Base-by-base conservation (phyloP, 1,140 invertebrate species). In the Drosophila aff. region DNA sequence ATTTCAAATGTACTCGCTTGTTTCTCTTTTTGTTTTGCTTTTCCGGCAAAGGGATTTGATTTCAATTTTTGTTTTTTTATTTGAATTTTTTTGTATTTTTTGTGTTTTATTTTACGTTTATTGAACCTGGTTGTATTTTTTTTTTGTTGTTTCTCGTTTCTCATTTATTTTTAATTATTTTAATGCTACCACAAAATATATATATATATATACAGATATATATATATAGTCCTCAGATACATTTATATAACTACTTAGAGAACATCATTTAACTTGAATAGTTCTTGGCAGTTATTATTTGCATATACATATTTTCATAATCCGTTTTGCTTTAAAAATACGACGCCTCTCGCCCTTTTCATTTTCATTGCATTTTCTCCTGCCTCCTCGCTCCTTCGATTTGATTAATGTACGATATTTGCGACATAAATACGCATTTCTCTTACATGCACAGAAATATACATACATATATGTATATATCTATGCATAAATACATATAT, bases 251-350 rank as follows among this genome's bases (percentile, higher is more conserved):
- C 82, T 85, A 85, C 78, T 81, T 85, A 85, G 82, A 85, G 83
- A 89, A 85, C 84, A 84, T 90, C 55, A 79, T 90, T 81, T 81
- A 90, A 76, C 71, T 90, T 79, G 78, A 89, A 90, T 90, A 90
- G 84, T 89, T 90, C 69, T 90, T 90, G 84, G 84, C 84, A 89
- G 84, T 89, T 89, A 82, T 76, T 90, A 81, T 55, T 87, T 83
- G 69, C 78, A 84, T 89, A 81, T 78, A 72, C 47, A 75, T 76
- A 65, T 76, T 66, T 80, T 80, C 65, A 73, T 75, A 73, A 72
- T 73, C 46, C 55, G 28, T 50, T 63, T 43, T 62, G 55, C 59
- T 73, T 85, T 72, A 76, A 75, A 79, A 82, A 82, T 64, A 83
- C 79, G 58, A 36, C 67, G 0, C n/a, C n/a, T 33, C 31, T 21